These are phyloP conservation scores for Drosophila erecta DNA, from an alignment of 1,140 invertebrate species.

Conservation along the genomic window DNA sequence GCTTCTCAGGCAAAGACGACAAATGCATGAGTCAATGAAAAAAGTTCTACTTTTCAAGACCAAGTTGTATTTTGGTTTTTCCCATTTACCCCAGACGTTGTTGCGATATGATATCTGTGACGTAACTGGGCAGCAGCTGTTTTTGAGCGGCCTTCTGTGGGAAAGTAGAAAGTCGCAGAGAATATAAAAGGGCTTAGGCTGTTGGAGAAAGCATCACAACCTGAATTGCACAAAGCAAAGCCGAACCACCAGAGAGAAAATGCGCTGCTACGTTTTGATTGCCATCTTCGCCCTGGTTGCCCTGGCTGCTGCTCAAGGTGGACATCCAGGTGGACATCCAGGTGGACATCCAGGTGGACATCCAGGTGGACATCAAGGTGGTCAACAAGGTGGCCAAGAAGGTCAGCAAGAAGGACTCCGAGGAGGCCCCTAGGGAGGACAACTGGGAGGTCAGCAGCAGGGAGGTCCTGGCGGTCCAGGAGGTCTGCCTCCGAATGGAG, in stretches of 20 bases:
- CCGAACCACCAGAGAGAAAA: slow-evolving; percentile 19
- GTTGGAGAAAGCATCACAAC: slow-evolving; percentile 16
- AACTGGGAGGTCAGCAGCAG: slow-evolving; percentile 5
- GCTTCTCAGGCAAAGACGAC: neutral
- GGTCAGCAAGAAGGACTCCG: slow-evolving; percentile 1
- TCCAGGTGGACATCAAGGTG: neutral
- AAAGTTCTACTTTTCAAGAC: slow-evolving; percentile 5
- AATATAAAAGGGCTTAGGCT: slow-evolving; percentile 26
- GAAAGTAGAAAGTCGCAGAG: neutral
- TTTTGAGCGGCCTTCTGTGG: slow-evolving; percentile 11
- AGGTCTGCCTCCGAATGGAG: slow-evolving; percentile 10
- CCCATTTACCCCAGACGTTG: neutral
- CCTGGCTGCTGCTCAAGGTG: slow-evolving; percentile 16
- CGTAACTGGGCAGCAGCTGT: slow-evolving; percentile 20
- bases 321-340: neutral
- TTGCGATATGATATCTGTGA: slow-evolving; percentile 2
- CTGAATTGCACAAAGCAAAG: slow-evolving; percentile 12
- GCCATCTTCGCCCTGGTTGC: slow-evolving; percentile 22
- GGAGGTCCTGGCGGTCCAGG: neutral
- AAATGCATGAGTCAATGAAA: slow-evolving; percentile 14
- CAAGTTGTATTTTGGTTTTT: slow-evolving; percentile 7
- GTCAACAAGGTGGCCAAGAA: too few relatives aligned
- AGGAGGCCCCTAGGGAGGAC: slow-evolving; percentile 1
- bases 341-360: too few relatives aligned
- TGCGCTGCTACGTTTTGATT: slow-evolving; percentile 41